phyloP scores from a whole-genome alignment of 2,113 vertebrate genomes.

The Bufo bufo region DNA sequence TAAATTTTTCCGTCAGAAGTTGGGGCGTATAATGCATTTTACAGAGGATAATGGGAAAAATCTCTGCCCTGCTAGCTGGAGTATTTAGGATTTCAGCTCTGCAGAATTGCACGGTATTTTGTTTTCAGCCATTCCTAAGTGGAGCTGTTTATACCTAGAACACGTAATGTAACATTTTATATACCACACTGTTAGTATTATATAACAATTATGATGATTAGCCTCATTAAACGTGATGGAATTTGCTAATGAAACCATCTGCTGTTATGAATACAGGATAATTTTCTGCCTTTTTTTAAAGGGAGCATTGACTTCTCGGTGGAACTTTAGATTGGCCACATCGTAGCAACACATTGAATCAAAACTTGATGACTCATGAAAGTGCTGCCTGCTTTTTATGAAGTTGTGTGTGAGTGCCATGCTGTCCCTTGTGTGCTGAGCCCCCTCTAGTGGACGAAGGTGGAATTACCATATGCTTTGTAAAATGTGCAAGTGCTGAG shows the following conservation, averaged over 20 bases:
- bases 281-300: not conserved
- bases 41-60: not conserved
- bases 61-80: not conserved
- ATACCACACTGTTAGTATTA: not conserved
- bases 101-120: not conserved
- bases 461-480: not conserved
- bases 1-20: too few species aligned
- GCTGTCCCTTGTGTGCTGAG: not conserved
- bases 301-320: not conserved
- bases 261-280: not conserved
- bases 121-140: not conserved
- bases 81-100: not conserved
- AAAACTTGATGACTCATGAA: constrained; percentile 27
- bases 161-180: not conserved
- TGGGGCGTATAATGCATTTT: not conserved
- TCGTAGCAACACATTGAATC: not conserved
- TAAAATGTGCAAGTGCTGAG: not conserved
- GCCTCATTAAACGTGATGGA: not conserved
- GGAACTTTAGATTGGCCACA: not conserved
- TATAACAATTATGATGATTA: not conserved
- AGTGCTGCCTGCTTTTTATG: not conserved
- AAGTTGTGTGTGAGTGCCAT: not conserved
- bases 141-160: not conserved
- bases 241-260: not conserved
- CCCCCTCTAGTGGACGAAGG: constrained; percentile 36